Conservation (phyloP, 2,888 invertebrate genomes). For the Salticus scenicus region DNA sequence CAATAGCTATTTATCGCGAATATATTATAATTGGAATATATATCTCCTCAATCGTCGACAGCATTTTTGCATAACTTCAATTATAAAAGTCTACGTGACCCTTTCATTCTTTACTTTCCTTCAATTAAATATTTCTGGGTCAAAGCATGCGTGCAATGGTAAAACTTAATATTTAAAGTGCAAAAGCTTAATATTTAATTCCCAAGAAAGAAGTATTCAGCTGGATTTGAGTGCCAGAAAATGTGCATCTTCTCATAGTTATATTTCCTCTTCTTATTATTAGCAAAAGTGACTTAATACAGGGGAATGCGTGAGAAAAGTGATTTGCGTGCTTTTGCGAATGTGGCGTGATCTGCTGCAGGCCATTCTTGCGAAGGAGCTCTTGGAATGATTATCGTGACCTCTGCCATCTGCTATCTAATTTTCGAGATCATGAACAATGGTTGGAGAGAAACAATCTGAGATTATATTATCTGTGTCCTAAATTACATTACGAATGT, state of each 20-base stretch:
- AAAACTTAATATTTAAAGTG: slow-evolving; percentile 2
- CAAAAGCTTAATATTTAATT: no score
- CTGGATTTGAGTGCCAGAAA: background rate
- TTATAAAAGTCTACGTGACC: slow-evolving; percentile 6
- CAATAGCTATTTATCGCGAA: no score
- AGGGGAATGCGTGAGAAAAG: background rate
- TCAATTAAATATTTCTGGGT: slow-evolving; percentile 1
- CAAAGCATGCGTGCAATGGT: background rate
- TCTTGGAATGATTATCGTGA: slow-evolving; percentile 5
- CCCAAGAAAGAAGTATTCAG: background rate
- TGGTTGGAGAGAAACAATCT: no score
- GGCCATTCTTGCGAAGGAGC: background rate
- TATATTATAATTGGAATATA: no score
- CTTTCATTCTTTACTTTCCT: background rate
- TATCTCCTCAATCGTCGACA: no score
- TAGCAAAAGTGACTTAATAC: background rate
- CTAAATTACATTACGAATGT: no score
- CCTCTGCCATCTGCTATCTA: no score
- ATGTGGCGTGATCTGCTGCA: background rate
- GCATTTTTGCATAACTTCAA: no score
- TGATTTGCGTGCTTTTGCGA: background rate
- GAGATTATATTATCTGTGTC: no score
- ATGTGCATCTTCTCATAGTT: background rate
- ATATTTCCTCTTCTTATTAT: background rate
- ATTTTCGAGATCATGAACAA: no score